Percentiles rank a stretch among this genome's conserved stretches.
These are phyloP conservation scores for Eupithecia vulgata DNA, from an alignment of 2,888 invertebrate genomes.

Conservation along the genomic window DNA sequence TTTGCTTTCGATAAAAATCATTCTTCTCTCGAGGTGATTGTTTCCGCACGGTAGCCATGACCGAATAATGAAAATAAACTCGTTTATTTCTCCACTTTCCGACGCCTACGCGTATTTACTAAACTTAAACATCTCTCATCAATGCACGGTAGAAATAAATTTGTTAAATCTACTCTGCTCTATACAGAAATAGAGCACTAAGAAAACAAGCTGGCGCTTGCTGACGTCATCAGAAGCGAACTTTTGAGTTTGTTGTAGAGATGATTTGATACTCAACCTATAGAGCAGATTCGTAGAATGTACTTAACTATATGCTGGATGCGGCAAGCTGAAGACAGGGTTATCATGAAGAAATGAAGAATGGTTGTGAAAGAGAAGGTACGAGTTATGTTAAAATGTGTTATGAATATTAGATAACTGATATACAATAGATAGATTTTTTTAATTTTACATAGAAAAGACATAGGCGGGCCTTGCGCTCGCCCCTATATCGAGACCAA, in stretches of 20 bases:
- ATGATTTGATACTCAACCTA: no score
- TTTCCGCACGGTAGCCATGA: constrained; percentile 16
- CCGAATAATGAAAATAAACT: constrained; percentile 25
- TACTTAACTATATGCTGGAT: no score
- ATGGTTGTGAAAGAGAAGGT: no score
- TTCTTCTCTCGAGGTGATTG: neutral
- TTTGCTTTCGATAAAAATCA: neutral
- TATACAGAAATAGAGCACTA: constrained; percentile 24
- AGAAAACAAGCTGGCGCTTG: constrained; percentile 8
- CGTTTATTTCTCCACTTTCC: constrained; percentile 27
- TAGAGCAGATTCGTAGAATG: no score
- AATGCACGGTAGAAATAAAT: constrained; percentile 46
- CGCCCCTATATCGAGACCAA: no score
- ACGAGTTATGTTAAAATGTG: no score
- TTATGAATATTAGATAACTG: no score
- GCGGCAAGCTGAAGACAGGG: no score
- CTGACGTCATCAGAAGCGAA: constrained; percentile 1
- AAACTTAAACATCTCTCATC: constrained; percentile 50
- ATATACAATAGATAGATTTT: no score
- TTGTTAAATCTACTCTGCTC: constrained; percentile 42
- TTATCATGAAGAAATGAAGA: no score
- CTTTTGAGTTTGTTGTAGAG: neutral
- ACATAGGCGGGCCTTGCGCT: no score
- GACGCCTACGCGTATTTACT: constrained; percentile 17
- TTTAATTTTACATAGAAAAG: no score